Evolutionary conservation across 2,113 vertebrate genomes (phyloP).

Genomic region (Xiphophorus couchianus): DNA sequence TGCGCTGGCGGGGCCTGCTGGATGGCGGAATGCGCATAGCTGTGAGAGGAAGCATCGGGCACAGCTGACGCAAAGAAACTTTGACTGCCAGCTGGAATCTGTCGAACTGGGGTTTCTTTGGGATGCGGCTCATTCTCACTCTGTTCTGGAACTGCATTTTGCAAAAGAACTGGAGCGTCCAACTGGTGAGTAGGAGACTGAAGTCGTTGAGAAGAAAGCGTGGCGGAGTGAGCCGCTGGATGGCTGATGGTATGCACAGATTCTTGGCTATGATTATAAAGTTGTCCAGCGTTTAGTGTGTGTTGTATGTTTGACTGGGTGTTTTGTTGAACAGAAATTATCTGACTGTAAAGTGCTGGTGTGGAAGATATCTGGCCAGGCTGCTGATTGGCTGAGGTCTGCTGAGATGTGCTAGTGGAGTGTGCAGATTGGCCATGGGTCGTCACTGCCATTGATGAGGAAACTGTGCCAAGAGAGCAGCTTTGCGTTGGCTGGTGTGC

Average conservation of each 20-base stretch:
- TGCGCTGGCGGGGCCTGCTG: slow-evolving; percentile 41
- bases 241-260: slow-evolving; percentile 39
- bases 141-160: slow-evolving; percentile 39
- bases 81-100: slow-evolving; percentile 44
- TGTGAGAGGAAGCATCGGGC: slow-evolving; percentile 42
- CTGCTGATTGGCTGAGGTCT: slow-evolving; percentile 49
- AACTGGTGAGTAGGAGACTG: slow-evolving; percentile 44
- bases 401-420: slow-evolving; percentile 48
- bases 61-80: slow-evolving; percentile 47
- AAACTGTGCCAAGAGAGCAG: slow-evolving; percentile 40
- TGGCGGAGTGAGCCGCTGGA: slow-evolving; percentile 45
- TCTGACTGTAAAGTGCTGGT: slow-evolving; percentile 66
- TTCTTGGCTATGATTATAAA: slow-evolving; percentile 52
- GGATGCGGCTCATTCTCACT: slow-evolving; percentile 36
- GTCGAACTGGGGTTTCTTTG: slow-evolving; percentile 5
- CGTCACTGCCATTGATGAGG: slow-evolving; percentile 30
- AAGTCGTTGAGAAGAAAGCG: slow-evolving; percentile 36
- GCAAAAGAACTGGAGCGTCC: slow-evolving; percentile 29
- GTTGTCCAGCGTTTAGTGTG: slow-evolving; percentile 43
- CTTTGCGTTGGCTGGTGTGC: slow-evolving; percentile 56
- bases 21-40: slow-evolving; percentile 41
- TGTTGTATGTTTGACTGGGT: slow-evolving; percentile 47
- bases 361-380: slow-evolving; percentile 51
- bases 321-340: slow-evolving; percentile 52
- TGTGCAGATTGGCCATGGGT: slow-evolving; percentile 49